Evolutionary conservation across 2,113 vertebrate genomes (phyloP).

Genomic region (Dicrurus megarhynchus): DNA sequence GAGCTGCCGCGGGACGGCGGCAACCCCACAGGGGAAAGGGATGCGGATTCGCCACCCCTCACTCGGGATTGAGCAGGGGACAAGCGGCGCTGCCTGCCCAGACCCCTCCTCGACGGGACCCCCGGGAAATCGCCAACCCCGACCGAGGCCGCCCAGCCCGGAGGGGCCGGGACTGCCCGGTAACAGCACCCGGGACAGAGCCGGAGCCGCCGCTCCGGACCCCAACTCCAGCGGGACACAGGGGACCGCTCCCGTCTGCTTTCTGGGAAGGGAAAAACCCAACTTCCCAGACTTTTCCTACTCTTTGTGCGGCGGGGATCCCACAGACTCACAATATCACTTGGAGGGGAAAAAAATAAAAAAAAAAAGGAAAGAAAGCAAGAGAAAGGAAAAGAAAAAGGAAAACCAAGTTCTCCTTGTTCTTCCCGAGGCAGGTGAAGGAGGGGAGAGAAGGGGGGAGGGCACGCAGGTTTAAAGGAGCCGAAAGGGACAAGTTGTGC

Average conservation of each 20-base stretch:
- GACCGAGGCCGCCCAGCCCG: neutral
- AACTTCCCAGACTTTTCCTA: neutral
- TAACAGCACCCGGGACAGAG: neutral
- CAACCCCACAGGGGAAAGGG: neutral
- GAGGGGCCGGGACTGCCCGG: accelerated
- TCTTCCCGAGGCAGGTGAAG: neutral
- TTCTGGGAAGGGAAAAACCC: neutral
- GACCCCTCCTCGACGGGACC: neutral
- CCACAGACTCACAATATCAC: neutral
- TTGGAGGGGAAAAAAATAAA: accelerated
- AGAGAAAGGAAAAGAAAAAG: accelerated
- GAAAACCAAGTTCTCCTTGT: neutral
- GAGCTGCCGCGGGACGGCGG: neutral
- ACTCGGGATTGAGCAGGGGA: neutral
- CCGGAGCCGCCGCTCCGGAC: neutral
- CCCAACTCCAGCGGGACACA: accelerated
- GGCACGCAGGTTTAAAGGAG: neutral
- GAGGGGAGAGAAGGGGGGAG: neutral
- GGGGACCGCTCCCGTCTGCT: neutral
- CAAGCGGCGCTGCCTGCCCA: neutral
- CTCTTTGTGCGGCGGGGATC: neutral
- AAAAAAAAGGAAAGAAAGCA: accelerated
- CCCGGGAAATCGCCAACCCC: neutral
- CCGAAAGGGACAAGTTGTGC: neutral
- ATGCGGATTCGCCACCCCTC: accelerated